Percentiles rank a stretch among this genome's conserved stretches.
Conservation (phyloP, 1,140 invertebrate species). For the Drosophila elegans region DNA sequence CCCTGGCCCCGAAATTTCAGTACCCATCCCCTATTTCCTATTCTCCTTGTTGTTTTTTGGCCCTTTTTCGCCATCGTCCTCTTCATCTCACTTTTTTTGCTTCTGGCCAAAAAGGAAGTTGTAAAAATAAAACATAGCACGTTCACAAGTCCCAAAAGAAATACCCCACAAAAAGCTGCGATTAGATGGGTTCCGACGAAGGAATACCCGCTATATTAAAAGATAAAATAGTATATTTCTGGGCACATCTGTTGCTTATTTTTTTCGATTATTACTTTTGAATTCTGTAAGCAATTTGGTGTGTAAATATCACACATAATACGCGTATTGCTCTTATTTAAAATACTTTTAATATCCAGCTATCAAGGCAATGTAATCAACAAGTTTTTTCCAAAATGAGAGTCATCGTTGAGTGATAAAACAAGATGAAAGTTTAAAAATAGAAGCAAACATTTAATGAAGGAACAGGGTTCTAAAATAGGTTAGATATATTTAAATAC, state of each 20-base stretch:
- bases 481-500: too few species aligned
- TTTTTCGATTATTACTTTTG: background rate
- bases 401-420: background rate
- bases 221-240: background rate
- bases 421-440: background rate
- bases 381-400: background rate
- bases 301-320: background rate
- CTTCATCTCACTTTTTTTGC: conserved; percentile 31
- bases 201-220: conserved; percentile 25
- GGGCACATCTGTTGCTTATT: background rate
- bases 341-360: background rate
- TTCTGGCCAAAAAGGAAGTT: conserved; percentile 56
- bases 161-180: background rate
- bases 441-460: background rate
- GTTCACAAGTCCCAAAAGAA: conserved; percentile 63
- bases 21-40: conserved; percentile 12
- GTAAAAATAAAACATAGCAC: conserved; percentile 80
- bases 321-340: background rate
- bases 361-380: background rate
- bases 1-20: conserved; percentile 2
- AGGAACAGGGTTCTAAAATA: background rate
- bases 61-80: conserved; percentile 70
- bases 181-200: conserved; percentile 11
- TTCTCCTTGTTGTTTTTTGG: conserved; percentile 64
- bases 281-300: background rate